These are phyloP conservation scores for Protophormia terraenovae DNA, from an alignment of 2,888 invertebrate species.

Conservation along the genomic window DNA sequence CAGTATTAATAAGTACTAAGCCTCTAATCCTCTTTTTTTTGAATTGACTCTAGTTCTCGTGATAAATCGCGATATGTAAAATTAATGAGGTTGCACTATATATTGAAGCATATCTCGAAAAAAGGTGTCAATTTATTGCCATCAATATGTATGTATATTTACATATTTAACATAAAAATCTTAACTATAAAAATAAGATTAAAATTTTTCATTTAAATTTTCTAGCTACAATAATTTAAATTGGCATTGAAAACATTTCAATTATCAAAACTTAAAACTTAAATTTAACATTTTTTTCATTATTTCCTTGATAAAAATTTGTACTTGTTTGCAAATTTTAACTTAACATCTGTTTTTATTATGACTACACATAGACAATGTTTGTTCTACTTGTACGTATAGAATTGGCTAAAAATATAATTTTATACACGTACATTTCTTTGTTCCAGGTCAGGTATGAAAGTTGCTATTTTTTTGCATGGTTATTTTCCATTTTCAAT, in stretches of 20 bases:
- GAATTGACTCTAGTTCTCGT: too few relatives aligned
- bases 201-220: not conserved
- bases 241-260: not conserved
- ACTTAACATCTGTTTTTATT: not conserved
- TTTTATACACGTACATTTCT: not conserved
- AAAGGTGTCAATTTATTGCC: too few relatives aligned
- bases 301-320: not conserved
- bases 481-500: not conserved
- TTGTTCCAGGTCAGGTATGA: not conserved
- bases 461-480: not conserved
- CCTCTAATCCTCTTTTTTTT: too few relatives aligned
- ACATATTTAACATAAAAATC: too few relatives aligned
- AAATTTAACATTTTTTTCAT: not conserved
- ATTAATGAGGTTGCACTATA: too few relatives aligned
- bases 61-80: too few relatives aligned
- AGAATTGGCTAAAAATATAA: not conserved
- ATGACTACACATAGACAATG: too few relatives aligned
- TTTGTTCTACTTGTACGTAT: too few relatives aligned
- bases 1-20: too few relatives aligned
- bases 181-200: too few relatives aligned
- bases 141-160: too few relatives aligned
- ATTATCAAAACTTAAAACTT: not conserved
- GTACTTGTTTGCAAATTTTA: not conserved
- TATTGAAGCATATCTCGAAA: too few relatives aligned
- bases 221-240: not conserved